phyloP scores from a whole-genome alignment of 2,888 invertebrate species.

The Mactromeris polynyma region DNA sequence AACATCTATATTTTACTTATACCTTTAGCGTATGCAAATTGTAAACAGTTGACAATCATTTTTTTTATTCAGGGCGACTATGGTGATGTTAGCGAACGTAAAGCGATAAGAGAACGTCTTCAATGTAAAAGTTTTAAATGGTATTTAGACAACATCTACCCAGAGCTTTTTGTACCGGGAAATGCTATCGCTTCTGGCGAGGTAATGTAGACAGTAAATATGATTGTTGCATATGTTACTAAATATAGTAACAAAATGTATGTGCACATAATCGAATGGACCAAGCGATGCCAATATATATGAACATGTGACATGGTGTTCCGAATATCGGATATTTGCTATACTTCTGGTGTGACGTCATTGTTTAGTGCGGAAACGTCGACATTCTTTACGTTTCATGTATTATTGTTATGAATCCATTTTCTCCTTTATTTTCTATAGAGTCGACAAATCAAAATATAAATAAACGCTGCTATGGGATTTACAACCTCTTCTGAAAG shows the following conservation, averaged over 20 bases:
- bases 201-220: slow-evolving; percentile 89
- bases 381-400: no score
- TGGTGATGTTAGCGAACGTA: slow-evolving; percentile 96
- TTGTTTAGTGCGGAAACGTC: not conserved
- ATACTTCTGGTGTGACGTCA: not conserved
- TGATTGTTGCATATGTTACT: not conserved
- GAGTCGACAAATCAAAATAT: no score
- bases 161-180: slow-evolving; percentile 99
- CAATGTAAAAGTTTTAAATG: slow-evolving; percentile 99
- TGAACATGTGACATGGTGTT: no score
- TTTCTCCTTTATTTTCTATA: no score
- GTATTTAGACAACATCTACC: slow-evolving; percentile 99
- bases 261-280: no score
- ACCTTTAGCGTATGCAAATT: not conserved
- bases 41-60: no score
- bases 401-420: no score
- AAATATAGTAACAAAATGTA: no score
- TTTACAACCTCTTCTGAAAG: no score
- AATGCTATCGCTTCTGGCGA: slow-evolving; percentile 97
- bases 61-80: slow-evolving; percentile 92
- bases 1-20: not conserved
- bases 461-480: no score
- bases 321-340: not conserved
- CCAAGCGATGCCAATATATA: no score
- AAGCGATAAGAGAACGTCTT: slow-evolving; percentile 93